Evolutionary conservation across 35 echinoderm and acorn worm genomes (phyloP).

Genomic region (Diadema setosum): DNA sequence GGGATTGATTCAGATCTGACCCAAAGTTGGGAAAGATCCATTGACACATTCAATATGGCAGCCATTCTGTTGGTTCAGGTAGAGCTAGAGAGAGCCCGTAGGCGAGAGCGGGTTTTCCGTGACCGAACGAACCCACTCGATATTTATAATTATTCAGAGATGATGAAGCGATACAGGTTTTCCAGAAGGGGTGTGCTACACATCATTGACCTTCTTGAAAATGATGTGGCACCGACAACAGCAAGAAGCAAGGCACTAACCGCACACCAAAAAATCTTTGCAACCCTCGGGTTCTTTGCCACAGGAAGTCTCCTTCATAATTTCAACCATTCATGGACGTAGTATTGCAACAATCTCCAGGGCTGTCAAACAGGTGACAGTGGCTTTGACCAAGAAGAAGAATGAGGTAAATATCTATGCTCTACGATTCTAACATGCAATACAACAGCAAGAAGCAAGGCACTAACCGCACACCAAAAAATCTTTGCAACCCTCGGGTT

Average conservation of each 20-base stretch:
- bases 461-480: not conserved
- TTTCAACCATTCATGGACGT: not conserved
- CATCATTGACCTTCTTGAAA: not conserved
- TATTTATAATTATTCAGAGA: not conserved
- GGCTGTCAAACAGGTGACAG: not conserved
- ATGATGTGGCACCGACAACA: not conserved
- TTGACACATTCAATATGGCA: not conserved
- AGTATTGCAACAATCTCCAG: not conserved
- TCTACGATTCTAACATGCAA: too few species aligned
- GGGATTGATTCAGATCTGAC: too few species aligned
- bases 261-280: not conserved
- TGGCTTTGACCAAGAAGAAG: not conserved
- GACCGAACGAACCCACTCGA: not conserved
- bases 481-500: not conserved
- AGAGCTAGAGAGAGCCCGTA: not conserved
- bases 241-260: not conserved
- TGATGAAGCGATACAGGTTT: not conserved
- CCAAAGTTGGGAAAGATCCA: too few species aligned
- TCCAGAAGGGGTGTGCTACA: not conserved
- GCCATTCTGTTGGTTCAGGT: not conserved
- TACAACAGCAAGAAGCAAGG: not conserved
- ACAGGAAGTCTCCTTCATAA: not conserved
- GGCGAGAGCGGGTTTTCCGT: not conserved
- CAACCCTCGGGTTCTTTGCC: not conserved
- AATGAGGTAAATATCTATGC: too few species aligned